A percentile compares a stretch with the other conserved stretches of the same genome.
Evolutionary conservation across 2,113 vertebrate species (phyloP).

Genomic region (Melozone crissalis): DNA sequence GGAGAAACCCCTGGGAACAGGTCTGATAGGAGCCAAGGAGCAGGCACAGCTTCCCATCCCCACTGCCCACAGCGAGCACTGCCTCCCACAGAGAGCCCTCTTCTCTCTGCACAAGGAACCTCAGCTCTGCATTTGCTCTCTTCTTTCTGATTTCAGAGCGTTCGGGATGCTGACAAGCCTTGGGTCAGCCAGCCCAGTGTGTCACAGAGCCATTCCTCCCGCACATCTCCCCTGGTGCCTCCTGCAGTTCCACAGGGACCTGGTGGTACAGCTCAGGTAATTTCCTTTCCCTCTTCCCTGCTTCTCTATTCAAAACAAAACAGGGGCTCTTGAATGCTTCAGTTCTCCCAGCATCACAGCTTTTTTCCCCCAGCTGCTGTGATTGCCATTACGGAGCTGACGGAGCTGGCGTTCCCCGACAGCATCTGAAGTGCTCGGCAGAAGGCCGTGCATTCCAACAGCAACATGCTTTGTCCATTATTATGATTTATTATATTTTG

Average conservation of each 20-base stretch:
- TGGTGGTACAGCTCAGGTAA: not conserved
- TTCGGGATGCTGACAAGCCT: fast-evolving
- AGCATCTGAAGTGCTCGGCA: not conserved
- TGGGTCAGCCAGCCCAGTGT: fast-evolving
- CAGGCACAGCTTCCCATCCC: fast-evolving
- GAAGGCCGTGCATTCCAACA: not conserved
- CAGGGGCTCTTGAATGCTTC: not conserved
- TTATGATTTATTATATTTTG: slow-evolving; percentile 9
- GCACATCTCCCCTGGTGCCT: not conserved
- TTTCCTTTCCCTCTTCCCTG: not conserved
- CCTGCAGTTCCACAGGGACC: not conserved
- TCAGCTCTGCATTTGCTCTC: not conserved
- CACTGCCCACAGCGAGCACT: not conserved
- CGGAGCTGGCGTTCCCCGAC: not conserved
- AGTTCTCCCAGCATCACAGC: not conserved
- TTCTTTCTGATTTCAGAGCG: not conserved
- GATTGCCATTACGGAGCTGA: not conserved
- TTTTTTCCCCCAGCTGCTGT: not conserved
- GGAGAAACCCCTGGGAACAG: not conserved
- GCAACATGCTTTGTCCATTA: not conserved
- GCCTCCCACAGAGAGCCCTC: not conserved
- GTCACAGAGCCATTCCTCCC: fast-evolving
- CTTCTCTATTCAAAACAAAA: not conserved
- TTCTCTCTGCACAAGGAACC: not conserved
- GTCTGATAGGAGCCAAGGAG: not conserved